These are phyloP conservation scores for Herpailurus yagouaroundi DNA, from an alignment of 2,113 vertebrate species.

Conservation along the genomic window DNA sequence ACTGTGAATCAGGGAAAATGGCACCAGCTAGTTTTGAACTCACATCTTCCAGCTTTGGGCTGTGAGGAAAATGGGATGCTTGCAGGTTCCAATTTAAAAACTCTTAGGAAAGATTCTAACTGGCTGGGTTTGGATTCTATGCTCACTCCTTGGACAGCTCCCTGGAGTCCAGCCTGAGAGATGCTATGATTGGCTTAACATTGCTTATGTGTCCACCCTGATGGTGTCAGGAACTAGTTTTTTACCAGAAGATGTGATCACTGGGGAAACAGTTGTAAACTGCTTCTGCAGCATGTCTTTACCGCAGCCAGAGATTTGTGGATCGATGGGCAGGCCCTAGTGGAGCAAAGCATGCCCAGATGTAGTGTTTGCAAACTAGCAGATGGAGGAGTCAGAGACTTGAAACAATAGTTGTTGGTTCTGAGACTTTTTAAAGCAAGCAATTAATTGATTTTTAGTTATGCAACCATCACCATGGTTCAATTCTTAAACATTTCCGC, in stretches of 20 bases:
- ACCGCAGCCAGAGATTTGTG: neutral
- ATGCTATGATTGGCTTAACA: neutral
- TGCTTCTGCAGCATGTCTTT: neutral
- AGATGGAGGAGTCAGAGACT: neutral
- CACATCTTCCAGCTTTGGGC: neutral
- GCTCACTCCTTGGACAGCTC: neutral
- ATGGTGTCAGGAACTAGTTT: neutral
- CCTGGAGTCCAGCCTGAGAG: neutral
- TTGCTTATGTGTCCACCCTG: neutral
- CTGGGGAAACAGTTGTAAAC: neutral
- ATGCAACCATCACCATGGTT: neutral
- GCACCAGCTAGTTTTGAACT: neutral
- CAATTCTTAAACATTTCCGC: neutral
- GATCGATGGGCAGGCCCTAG: neutral
- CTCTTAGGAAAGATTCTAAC: neutral
- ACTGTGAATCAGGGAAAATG: neutral
- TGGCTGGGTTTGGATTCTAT: neutral
- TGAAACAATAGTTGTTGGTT: neutral
- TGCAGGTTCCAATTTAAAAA: neutral
- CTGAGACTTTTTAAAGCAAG: neutral
- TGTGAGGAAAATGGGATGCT: neutral
- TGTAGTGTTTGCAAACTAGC: neutral
- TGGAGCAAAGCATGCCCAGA: neutral
- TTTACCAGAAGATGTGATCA: neutral
- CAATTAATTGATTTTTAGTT: neutral